Evolutionary conservation across 2,797 vertebrate species (phyloP).

Genomic region (Molossus molossus): DNA sequence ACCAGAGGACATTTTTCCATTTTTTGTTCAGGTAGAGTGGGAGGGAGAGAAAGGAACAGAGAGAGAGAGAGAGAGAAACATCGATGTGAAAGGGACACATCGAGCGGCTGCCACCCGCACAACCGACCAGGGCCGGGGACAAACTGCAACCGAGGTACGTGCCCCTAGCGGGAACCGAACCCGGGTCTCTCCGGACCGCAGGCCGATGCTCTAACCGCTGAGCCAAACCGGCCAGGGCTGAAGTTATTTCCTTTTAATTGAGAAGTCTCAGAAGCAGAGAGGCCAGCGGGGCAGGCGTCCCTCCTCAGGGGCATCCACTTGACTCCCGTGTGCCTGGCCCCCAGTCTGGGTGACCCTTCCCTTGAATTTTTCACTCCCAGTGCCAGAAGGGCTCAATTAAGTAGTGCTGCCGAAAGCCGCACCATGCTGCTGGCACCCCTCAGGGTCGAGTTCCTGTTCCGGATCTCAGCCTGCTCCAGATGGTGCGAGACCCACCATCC

Average conservation of each 20-base stretch:
- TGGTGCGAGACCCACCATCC: neutral
- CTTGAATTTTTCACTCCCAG: neutral
- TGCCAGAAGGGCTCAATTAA: neutral
- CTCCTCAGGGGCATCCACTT: accelerated
- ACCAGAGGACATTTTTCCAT: too few relatives aligned
- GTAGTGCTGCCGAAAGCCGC: neutral
- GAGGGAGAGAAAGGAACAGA: too few relatives aligned
- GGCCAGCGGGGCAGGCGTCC: neutral
- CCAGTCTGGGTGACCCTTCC: neutral
- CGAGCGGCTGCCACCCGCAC: too few relatives aligned
- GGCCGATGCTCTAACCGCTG: too few relatives aligned
- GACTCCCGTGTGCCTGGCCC: neutral
- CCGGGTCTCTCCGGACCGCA: too few relatives aligned
- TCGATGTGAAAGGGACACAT: too few relatives aligned
- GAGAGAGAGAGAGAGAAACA: too few relatives aligned
- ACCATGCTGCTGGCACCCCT: neutral
- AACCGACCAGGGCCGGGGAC: too few relatives aligned
- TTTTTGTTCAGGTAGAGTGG: too few relatives aligned
- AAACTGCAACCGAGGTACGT: too few relatives aligned
- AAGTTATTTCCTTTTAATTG: neutral
- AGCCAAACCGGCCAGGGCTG: too few relatives aligned
- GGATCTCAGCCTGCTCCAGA: neutral
- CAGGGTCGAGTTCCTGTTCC: neutral
- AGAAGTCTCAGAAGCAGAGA: neutral
- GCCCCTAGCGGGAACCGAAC: too few relatives aligned